A percentile compares a stretch with the other conserved stretches of the same genome.
These are phyloP conservation scores for Avahi laniger DNA, from an alignment of 2,797 vertebrate species.

Conservation along the genomic window DNA sequence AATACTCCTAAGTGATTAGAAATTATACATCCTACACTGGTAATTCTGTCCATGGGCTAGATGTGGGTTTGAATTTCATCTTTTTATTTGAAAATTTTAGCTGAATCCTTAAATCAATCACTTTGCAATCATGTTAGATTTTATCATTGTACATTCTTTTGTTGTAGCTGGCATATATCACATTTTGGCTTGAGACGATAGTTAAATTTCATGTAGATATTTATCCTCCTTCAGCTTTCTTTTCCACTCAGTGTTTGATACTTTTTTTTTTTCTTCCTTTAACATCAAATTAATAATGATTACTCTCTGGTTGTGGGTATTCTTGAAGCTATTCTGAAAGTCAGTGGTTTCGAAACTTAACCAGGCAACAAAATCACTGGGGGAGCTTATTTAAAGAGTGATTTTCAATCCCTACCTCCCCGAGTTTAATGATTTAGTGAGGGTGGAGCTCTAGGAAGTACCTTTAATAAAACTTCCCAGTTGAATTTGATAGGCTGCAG, in stretches of 20 bases:
- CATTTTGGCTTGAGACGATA: neutral
- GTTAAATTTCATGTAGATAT: neutral
- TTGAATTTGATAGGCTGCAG: neutral
- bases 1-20: neutral
- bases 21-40: neutral
- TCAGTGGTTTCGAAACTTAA: neutral
- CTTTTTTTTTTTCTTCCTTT: neutral
- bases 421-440: neutral
- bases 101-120: neutral
- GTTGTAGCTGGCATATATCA: neutral
- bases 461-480: neutral
- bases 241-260: neutral
- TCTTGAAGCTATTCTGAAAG: slow-evolving; percentile 2
- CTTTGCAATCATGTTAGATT: neutral
- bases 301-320: neutral
- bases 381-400: neutral
- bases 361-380: neutral
- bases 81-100: neutral
- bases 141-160: neutral
- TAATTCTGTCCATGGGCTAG: neutral
- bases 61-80: neutral
- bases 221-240: neutral
- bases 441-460: neutral
- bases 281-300: neutral
- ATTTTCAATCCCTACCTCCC: neutral